These are phyloP conservation scores for Pycnomerus fuliginosus DNA, from an alignment of 2,888 invertebrate genomes.

Conservation along the genomic window DNA sequence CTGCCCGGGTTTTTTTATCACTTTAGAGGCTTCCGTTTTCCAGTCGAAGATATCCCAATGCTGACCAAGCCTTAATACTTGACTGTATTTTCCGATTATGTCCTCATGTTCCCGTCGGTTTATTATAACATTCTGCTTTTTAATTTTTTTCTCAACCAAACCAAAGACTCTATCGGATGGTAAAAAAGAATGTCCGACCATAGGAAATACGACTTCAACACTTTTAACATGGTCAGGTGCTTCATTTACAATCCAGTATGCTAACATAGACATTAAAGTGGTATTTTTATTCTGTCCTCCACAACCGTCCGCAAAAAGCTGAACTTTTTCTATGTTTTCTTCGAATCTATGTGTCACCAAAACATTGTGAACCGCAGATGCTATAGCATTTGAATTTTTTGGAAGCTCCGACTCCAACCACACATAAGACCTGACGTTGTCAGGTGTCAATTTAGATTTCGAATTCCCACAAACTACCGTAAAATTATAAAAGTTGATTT, in stretches of 20 bases:
- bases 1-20: not conserved
- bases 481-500: conserved; percentile 43
- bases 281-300: conserved; percentile 21
- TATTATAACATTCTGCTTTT: conserved; percentile 3
- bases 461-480: conserved; percentile 40
- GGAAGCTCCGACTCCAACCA: conserved; percentile 16
- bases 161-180: conserved; percentile 14
- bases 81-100: not conserved
- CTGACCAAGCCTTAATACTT: not conserved
- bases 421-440: conserved; percentile 26
- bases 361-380: conserved; percentile 14
- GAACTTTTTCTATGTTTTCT: not conserved
- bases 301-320: conserved; percentile 21
- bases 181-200: conserved; percentile 15
- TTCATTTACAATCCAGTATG: conserved; percentile 8
- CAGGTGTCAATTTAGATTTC: conserved; percentile 25
- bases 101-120: not conserved
- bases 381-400: conserved; percentile 22
- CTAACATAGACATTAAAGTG: conserved; percentile 14
- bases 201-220: conserved; percentile 9
- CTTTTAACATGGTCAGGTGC: conserved; percentile 1
- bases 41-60: not conserved
- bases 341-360: no score
- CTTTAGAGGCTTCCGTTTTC: not conserved
- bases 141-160: conserved; percentile 3